These are phyloP conservation scores for Cyrtorhinus lividipennis DNA, from an alignment of 1,140 invertebrate species.

Conservation along the genomic window DNA sequence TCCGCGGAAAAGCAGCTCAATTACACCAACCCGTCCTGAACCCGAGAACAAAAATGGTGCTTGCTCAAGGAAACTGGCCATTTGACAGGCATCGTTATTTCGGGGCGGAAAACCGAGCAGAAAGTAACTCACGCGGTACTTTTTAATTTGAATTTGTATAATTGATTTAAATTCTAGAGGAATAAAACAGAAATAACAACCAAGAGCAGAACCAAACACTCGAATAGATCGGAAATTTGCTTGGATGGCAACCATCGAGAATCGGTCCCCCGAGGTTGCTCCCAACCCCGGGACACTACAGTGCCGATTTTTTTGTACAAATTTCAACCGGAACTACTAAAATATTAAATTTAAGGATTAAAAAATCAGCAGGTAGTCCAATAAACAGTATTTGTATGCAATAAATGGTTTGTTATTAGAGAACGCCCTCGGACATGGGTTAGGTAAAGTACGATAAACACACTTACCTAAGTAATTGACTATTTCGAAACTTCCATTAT, in stretches of 20 bases:
- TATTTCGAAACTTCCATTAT: slow-evolving; percentile 17
- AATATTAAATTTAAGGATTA: too few species aligned
- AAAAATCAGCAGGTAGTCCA: too few species aligned
- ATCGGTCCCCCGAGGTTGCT: background rate
- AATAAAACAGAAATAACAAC: too few species aligned
- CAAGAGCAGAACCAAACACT: too few species aligned
- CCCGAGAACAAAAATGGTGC: slow-evolving; percentile 2
- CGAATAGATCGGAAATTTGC: background rate
- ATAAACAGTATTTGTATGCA: too few species aligned
- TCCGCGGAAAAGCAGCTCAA: too few species aligned
- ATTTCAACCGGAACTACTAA: too few species aligned
- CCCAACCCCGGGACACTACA: background rate
- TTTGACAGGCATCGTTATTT: background rate
- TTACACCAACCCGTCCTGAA: background rate
- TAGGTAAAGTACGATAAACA: slow-evolving; percentile 13
- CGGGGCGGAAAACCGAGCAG: too few species aligned
- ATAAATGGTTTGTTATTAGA: slow-evolving; percentile 20
- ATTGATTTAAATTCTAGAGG: too few species aligned
- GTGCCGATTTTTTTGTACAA: background rate
- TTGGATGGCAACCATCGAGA: background rate
- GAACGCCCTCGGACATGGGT: slow-evolving; percentile 20
- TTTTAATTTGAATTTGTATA: too few species aligned
- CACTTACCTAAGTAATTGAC: slow-evolving; percentile 18
- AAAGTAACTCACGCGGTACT: too few species aligned
- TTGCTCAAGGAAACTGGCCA: slow-evolving; percentile 1